Evolutionary conservation across 2,888 invertebrate species (phyloP).

Genomic region (Netelia inedita): DNA sequence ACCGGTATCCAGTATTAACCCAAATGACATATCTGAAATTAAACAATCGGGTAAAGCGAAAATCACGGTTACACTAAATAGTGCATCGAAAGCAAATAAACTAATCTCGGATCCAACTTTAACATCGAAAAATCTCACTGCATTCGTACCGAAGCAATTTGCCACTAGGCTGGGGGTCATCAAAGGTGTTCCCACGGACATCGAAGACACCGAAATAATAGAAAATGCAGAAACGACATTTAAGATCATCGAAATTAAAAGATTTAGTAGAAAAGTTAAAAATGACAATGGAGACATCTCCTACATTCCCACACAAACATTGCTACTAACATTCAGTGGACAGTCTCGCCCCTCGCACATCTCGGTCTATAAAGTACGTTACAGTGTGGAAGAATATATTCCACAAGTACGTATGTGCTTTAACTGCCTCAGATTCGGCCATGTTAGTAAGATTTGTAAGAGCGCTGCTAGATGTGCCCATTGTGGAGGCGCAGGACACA

Average conservation of each 20-base stretch:
- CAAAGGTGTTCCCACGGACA: background rate
- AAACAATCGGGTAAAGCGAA: too few relatives aligned
- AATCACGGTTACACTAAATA: too few relatives aligned
- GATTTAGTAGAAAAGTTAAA: background rate
- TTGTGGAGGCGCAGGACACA: conserved; percentile 3
- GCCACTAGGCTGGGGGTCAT: conserved; percentile 10
- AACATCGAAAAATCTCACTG: background rate
- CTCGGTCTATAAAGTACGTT: background rate
- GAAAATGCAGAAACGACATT: background rate
- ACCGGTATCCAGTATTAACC: too few relatives aligned
- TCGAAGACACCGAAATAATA: background rate
- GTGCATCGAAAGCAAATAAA: too few relatives aligned
- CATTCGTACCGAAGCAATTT: too few relatives aligned
- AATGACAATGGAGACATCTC: background rate
- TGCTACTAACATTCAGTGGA: conserved; percentile 12
- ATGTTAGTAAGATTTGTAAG: conserved; percentile 11
- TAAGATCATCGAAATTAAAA: background rate
- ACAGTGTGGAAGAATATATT: conserved; percentile 9
- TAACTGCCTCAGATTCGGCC: conserved; percentile 16
- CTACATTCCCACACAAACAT: background rate
- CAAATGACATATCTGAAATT: too few relatives aligned
- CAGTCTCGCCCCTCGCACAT: background rate
- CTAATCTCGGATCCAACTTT: too few relatives aligned
- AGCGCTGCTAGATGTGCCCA: background rate
- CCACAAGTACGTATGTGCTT: conserved; percentile 16